Conservation (phyloP, 2,797 vertebrate species). For the Brachyrhaphis roseni region DNA sequence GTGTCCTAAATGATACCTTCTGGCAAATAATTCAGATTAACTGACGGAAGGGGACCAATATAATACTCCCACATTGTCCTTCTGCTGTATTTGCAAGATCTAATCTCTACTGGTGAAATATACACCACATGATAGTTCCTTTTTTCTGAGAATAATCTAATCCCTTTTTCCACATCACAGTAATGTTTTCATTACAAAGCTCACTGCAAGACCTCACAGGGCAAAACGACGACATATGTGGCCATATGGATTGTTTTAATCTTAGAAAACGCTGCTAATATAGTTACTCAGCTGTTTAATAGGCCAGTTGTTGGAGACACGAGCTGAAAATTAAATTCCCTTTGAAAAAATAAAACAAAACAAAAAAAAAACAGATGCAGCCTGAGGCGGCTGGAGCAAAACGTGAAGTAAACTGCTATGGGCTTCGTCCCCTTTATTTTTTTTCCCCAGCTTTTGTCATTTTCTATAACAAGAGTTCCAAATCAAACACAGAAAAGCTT, state of each 20-base stretch:
- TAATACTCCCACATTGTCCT: neutral
- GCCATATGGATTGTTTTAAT: slow-evolving; percentile 63
- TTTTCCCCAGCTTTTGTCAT: slow-evolving; percentile 46
- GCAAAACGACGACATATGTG: slow-evolving; percentile 36
- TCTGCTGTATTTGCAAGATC: slow-evolving; percentile 15
- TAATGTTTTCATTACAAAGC: slow-evolving; percentile 1
- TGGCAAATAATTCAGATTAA: slow-evolving; percentile 22
- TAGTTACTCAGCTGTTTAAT: slow-evolving; percentile 67
- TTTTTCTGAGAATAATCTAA: neutral
- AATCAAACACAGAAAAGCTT: slow-evolving; percentile 30
- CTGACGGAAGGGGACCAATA: slow-evolving; percentile 17
- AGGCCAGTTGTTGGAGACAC: slow-evolving; percentile 67
- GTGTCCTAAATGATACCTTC: slow-evolving; percentile 12
- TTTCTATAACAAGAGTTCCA: slow-evolving; percentile 31
- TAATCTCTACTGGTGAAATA: slow-evolving; percentile 1
- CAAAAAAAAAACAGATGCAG: slow-evolving; percentile 16
- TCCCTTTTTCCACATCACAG: slow-evolving; percentile 8
- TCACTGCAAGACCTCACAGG: slow-evolving; percentile 15
- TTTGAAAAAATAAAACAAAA: neutral
- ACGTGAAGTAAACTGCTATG: slow-evolving; percentile 51
- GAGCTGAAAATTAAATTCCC: slow-evolving; percentile 61
- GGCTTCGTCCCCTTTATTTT: slow-evolving; percentile 31
- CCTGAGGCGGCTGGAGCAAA: slow-evolving; percentile 37
- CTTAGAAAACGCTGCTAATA: slow-evolving; percentile 65
- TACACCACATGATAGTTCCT: neutral